phyloP scores from a whole-genome alignment of 2,797 vertebrate species.

The Phataginus tricuspis region DNA sequence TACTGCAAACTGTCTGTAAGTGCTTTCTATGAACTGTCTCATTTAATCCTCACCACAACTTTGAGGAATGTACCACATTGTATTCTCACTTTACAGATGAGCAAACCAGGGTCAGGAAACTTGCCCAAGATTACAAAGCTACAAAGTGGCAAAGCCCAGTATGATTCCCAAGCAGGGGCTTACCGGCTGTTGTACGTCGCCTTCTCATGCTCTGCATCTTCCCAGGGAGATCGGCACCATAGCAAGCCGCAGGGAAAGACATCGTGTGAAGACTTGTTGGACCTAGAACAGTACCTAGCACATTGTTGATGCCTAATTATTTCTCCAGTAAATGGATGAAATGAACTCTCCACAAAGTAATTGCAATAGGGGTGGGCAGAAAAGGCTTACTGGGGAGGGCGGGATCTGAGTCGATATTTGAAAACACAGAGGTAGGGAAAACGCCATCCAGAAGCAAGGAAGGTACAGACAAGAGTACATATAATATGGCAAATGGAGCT shows the following conservation, averaged over 20 bases:
- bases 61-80: not conserved
- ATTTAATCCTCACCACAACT: not conserved
- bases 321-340: not conserved
- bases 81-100: not conserved
- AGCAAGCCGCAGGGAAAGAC: not conserved
- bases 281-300: not conserved
- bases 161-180: not conserved
- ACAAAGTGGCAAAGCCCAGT: not conserved
- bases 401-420: not conserved
- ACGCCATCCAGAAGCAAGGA: not conserved
- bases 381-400: not conserved
- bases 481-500: not conserved
- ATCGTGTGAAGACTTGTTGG: fast-evolving
- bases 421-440: not conserved
- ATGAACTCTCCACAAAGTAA: not conserved
- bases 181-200: not conserved
- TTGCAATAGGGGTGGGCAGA: not conserved
- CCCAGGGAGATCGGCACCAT: not conserved
- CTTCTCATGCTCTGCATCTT: not conserved
- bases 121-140: not conserved
- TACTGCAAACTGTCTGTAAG: not conserved
- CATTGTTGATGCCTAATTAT: not conserved
- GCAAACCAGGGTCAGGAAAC: not conserved
- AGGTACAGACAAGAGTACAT: not conserved
- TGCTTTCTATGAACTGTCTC: not conserved